Evolutionary conservation across 2,113 vertebrate species (phyloP), one percentile per base, ranked within the genome.

Genomic region (Odontesthes bonariensis): DNA sequence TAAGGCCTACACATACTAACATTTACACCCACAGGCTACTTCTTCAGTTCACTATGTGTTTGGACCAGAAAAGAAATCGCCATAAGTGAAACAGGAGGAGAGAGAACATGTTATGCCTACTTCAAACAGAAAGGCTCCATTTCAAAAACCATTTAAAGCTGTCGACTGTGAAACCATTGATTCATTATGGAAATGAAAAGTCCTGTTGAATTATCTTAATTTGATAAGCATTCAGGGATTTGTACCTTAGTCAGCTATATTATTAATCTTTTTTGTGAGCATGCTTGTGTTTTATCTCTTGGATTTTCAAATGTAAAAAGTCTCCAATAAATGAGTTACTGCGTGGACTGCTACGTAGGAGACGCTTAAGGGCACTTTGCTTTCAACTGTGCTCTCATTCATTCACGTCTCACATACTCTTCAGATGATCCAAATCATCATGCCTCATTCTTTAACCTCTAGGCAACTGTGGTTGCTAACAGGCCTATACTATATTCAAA

Each of bases 351-450:
- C 22, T 57, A 8, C 51, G 75, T 58, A 76, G 63, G 64, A 56
- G 5, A 13, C 14, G 9, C 66, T 54, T 61, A 54, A 63, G 69
- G 61, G 27, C 53, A 33, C 61, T 75, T 57, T 54, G 13, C 57
- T 64, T 69, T 82, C 8, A 58, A 27, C 13, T 23, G 17, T 13
- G 49, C 49, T 52, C 20, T 59, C 58, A 64, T 72, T 78, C 17
- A 27, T 68, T 67, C 35, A 58, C 47, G 20, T 47, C 56, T 44
- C 27, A 38, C 51, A 51, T 13, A 3, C 1, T 8, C 56, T 44
- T 38, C n/a, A 47, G 61, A 70, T n/a, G 20, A 54, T 60, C 22
- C 55, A 67, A 74, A 17, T 66, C 40, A 27, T 62, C 20, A 9
- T 27, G 20, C 17, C 61, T 69, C 14, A 22, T 54, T 55, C 49